Evolutionary conservation across 2,888 invertebrate genomes (phyloP), one percentile per base, ranked within the genome.

Genomic region (Lampropteryx suffumata): DNA sequence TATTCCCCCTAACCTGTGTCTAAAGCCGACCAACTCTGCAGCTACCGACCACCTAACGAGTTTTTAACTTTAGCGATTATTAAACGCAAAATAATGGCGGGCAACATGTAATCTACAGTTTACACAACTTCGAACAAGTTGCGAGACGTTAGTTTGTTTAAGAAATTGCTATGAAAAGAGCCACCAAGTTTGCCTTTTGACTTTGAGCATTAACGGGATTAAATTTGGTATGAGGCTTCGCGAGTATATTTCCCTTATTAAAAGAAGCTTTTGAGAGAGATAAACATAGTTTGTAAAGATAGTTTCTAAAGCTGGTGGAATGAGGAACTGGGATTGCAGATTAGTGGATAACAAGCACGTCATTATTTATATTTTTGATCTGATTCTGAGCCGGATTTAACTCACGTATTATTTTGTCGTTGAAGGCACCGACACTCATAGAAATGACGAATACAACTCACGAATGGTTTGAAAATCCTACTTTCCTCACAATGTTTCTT

Each of bases 31-130:
- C 50, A 52, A 40, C 54, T 45, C 57, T 13, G 49, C 55, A 49
- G 46, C 55, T 44, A 55, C 51, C 45, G 44, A 36, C 51, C 41
- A 53, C 50, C 67, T 76, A 78, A 78, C 73, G 76, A 79, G 76
- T 76, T 78, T 77, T 76, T 73, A 78, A 79, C 76, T 78, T 73
- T 72, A 61, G 69, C 70, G 71, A 72, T 74, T 76, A 76, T 71
- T 70, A 68, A 70, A 69, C 66, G 64, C 60, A 62, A 68, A 67
- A 65, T 67, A 61, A 64, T 57, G 57, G 55, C 57, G 46, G 52
- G 45, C 51, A 51, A 54, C 54, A 52, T 57, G 59, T 59, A 59
- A 59, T 63, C 58, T 51, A 51, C 60, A 54, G 59, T 57, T 48
- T 51, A 57, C 56, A 56, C 55, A 53, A 53, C 43, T 43, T 30